Conservation (phyloP, 2,888 invertebrate species). For the Tyria jacobaeae region DNA sequence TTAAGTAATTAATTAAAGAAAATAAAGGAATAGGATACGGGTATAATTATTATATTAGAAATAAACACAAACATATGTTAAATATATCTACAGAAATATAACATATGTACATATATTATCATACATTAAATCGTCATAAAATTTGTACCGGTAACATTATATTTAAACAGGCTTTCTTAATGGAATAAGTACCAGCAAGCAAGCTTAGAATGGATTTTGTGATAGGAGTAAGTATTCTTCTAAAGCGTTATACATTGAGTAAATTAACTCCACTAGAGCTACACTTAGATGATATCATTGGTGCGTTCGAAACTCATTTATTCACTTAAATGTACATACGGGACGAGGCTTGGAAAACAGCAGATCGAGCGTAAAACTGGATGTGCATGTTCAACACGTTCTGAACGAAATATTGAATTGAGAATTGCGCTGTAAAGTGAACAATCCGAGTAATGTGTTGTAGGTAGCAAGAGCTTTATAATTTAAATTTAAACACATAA, state of each 20-base stretch:
- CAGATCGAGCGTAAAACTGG: not conserved
- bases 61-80: too few species aligned
- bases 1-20: too few species aligned
- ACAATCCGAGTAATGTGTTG: not conserved
- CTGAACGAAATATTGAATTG: not conserved
- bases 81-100: too few species aligned
- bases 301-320: conserved; percentile 4
- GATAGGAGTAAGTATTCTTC: too few species aligned
- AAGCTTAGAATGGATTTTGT: too few species aligned
- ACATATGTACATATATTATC: too few species aligned
- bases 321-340: conserved; percentile 2
- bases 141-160: too few species aligned
- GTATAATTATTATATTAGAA: too few species aligned
- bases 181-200: too few species aligned
- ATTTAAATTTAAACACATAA: not conserved
- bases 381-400: not conserved
- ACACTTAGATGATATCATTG: not conserved
- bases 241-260: not conserved
- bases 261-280: not conserved
- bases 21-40: too few species aligned
- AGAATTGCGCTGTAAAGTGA: not conserved
- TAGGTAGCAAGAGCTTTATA: not conserved
- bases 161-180: too few species aligned
- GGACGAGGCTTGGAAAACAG: conserved; percentile 3
- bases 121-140: too few species aligned